Conservation (phyloP, 1,140 invertebrate genomes). For the Conus betulinus region DNA sequence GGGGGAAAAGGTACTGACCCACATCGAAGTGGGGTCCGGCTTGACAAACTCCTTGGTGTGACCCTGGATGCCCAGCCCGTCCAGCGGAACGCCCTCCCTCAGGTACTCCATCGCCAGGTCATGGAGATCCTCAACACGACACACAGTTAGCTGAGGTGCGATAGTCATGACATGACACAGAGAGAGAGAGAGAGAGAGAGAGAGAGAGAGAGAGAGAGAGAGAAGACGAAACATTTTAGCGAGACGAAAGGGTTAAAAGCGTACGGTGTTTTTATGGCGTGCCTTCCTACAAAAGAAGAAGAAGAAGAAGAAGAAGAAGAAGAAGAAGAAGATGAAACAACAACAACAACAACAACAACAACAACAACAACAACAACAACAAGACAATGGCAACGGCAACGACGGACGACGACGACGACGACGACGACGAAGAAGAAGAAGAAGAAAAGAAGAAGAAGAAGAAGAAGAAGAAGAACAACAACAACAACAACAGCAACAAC, state of each 20-base stretch:
- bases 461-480: too few species aligned
- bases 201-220: background rate
- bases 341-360: background rate
- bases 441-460: too few species aligned
- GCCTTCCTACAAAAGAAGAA: too few species aligned
- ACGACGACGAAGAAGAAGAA: background rate
- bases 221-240: background rate
- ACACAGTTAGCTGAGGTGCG: background rate
- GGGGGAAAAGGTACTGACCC: background rate
- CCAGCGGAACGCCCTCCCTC: constrained; percentile 7
- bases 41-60: constrained; percentile 27
- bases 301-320: too few species aligned
- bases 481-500: background rate
- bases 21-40: constrained; percentile 24
- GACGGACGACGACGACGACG: background rate
- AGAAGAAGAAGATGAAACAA: too few species aligned
- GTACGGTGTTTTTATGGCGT: too few species aligned
- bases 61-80: constrained; percentile 25
- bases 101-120: constrained; percentile 12
- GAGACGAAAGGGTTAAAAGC: too few species aligned
- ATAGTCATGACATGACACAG: background rate
- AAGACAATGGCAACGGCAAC: background rate
- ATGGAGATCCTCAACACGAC: background rate
- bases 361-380: background rate
- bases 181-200: background rate